These are phyloP conservation scores for Hypanus sabinus DNA, from an alignment of 2,113 vertebrate species.

Conservation along the genomic window DNA sequence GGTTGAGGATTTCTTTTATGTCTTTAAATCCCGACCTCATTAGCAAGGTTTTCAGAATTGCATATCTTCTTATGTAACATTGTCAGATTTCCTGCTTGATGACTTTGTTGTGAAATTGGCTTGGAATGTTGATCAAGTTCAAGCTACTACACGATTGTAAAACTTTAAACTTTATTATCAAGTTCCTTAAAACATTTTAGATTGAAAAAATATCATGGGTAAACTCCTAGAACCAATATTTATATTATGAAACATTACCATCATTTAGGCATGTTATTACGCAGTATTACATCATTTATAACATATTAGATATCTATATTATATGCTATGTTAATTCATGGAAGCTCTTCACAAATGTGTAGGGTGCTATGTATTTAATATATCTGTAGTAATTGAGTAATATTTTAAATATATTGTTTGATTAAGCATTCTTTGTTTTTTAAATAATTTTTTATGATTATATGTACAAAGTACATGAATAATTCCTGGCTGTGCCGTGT, in stretches of 20 bases:
- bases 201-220: background rate
- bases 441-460: no score
- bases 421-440: no score
- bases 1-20: background rate
- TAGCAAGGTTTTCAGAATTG: background rate
- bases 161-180: no score
- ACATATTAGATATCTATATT: background rate
- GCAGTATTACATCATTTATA: no score
- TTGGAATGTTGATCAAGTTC: background rate
- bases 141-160: background rate
- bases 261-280: no score
- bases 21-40: background rate
- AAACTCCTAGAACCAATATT: background rate
- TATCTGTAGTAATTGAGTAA: no score
- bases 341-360: background rate
- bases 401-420: no score
- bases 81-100: background rate
- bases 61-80: background rate
- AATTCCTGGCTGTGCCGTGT: no score
- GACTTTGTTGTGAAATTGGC: background rate
- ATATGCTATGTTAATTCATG: background rate
- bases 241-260: background rate
- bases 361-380: no score
- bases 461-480: no score
- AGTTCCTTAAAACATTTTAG: background rate